Evolutionary conservation across 23 tunicate genomes (phyloP), one percentile per base, ranked within the genome.

Genomic region (Ciona savignyi): DNA sequence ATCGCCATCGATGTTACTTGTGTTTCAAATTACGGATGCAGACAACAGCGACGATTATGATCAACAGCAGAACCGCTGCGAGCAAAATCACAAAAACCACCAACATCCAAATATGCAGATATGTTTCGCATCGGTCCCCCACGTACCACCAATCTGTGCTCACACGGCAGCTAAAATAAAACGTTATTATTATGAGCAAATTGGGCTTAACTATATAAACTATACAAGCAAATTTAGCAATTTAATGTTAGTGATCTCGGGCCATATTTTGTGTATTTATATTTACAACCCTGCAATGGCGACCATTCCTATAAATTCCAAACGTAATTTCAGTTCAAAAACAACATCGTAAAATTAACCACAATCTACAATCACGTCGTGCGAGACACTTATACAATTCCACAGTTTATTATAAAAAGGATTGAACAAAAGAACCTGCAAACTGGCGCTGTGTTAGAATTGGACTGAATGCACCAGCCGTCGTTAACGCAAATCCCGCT

Each of bases 61-160:
- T 76, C 20, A 65, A 4, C 2, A 76, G 4, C 20, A 76, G 56
- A 23, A 65, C 29, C 25, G 62, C 34, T 19, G 25, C 51, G n/a
- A 76, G 71, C 20, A 76, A 24, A 20, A 76, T 25, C 30, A 64
- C 62, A 24, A 31, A 76, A 9, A 76, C 56, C 24, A 65, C 33
- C 27, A 76, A 15, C 80, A 76, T 76, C 84, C 84, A 80, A 22
- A 80, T 22, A 32, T 80, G 67, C 23, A 80, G 32, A 33, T 60
- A 11, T 9, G 84, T 80, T 28, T 80, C 42, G 60, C 84, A 80
- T 24, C 51, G 56, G 3, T 72, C 67, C 31, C 77, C 84, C 2
- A 80, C 84, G 34, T 60, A 71, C 84, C 84, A 80, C 35, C 34
- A 76, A 63, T 63, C 35, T 9, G 32, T 24, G 22, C 35, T 24